phyloP scores from a whole-genome alignment of 2,113 vertebrate species.

The Cottus gobio region DNA sequence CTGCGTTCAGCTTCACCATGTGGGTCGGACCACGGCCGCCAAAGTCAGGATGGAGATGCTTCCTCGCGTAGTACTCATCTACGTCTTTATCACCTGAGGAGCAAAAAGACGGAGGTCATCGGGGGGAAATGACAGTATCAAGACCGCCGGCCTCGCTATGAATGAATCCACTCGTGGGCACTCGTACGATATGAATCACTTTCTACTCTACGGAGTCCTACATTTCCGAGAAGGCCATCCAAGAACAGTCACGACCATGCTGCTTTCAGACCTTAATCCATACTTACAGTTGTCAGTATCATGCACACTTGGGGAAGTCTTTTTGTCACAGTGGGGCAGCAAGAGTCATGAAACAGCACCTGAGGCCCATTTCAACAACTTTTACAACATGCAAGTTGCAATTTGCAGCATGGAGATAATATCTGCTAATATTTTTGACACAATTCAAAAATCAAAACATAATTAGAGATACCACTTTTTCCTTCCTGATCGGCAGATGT shows the following conservation, averaged over 20 bases:
- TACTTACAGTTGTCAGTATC: background rate
- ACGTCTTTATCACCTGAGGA: slow-evolving; percentile 91
- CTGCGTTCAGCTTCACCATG: slow-evolving; percentile 91
- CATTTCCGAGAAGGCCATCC: background rate
- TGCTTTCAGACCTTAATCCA: background rate
- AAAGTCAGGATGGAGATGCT: slow-evolving; percentile 90
- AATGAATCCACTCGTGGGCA: background rate
- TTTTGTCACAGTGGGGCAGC: background rate
- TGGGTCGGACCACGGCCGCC: slow-evolving; percentile 86
- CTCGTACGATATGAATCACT: background rate
- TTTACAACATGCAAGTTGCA: background rate
- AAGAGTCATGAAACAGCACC: background rate
- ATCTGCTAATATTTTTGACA: background rate
- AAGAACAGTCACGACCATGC: background rate
- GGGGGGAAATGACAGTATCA: background rate
- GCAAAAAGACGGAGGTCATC: background rate
- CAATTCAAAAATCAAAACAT: background rate
- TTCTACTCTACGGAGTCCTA: background rate
- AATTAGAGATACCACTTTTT: background rate
- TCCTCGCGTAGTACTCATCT: slow-evolving; percentile 93
- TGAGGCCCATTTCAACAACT: background rate
- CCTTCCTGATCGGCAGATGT: background rate
- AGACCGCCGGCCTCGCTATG: background rate
- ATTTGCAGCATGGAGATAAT: background rate
- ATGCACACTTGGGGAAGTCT: background rate